Percentiles rank a stretch among this genome's conserved stretches.
These are phyloP conservation scores for Montipora cactus DNA, from an alignment of 64 coral and sea anemone genomes.

Conservation along the genomic window DNA sequence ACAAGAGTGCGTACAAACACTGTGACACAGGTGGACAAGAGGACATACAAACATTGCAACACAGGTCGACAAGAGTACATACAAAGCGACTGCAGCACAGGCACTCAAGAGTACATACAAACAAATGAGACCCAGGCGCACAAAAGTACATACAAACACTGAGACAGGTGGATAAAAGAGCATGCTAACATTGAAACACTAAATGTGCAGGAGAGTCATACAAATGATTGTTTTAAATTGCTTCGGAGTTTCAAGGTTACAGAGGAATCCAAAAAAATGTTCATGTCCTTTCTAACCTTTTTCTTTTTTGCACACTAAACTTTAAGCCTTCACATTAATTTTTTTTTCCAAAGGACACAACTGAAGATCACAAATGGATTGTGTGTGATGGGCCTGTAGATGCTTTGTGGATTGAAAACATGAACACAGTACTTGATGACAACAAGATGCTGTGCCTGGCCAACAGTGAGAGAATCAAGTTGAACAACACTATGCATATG, in stretches of 20 bases:
- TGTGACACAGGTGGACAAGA: not conserved
- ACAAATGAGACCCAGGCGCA: no score
- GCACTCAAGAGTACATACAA: no score
- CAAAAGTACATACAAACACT: no score
- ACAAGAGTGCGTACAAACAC: no score
- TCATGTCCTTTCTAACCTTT: not conserved
- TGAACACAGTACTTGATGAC: constrained; percentile 98
- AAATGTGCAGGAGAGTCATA: no score
- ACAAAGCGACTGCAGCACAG: no score
- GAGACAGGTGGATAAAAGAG: no score
- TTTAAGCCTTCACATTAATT: not conserved
- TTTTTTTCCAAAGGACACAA: constrained; percentile 63
- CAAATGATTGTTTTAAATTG: no score
- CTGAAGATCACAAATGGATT: constrained; percentile 97
- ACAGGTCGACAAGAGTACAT: no score
- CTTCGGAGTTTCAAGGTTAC: no score
- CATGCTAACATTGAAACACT: no score
- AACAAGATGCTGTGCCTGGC: constrained; percentile 98
- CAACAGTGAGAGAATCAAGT: constrained; percentile 97
- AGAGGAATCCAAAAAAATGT: not conserved
- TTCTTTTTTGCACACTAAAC: not conserved
- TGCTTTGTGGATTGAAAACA: constrained; percentile 98
- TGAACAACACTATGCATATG: constrained; percentile 98
- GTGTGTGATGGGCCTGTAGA: constrained; percentile 98
- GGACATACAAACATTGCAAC: no score